phyloP scores from a whole-genome alignment of 2,113 vertebrate genomes.

The Anhinga anhinga region DNA sequence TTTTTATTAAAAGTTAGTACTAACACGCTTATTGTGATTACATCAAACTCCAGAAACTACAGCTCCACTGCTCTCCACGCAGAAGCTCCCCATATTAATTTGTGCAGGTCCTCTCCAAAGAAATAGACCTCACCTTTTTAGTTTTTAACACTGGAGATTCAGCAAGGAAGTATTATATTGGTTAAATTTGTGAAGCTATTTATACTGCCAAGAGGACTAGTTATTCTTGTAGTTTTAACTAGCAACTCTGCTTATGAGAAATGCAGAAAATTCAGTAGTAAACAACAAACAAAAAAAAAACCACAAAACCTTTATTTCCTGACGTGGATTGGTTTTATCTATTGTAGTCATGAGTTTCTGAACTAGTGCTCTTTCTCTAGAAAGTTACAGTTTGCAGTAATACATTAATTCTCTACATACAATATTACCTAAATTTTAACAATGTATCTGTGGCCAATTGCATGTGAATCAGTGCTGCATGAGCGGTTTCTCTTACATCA shows the following conservation, averaged over 20 bases:
- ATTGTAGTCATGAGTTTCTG: not conserved
- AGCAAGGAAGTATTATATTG: not conserved
- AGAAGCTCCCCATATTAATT: not conserved
- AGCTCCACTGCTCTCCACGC: not conserved
- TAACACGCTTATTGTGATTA: not conserved
- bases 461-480: not conserved
- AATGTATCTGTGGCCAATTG: not conserved
- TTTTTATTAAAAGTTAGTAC: not conserved
- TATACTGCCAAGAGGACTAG: not conserved
- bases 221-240: not conserved
- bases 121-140: not conserved
- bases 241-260: not conserved
- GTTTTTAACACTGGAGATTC: not conserved
- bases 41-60: not conserved
- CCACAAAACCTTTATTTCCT: not conserved
- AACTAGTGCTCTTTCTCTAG: not conserved
- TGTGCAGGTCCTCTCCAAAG: not conserved
- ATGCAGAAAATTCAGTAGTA: not conserved
- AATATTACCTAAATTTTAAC: not conserved
- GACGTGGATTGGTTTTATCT: not conserved
- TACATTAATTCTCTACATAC: not conserved
- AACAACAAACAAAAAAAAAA: not conserved
- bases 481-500: not conserved
- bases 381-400: not conserved
- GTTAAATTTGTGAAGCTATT: not conserved